Base-by-base conservation (phyloP, 2,113 vertebrate species). In the Ciconia boyciana region DNA sequence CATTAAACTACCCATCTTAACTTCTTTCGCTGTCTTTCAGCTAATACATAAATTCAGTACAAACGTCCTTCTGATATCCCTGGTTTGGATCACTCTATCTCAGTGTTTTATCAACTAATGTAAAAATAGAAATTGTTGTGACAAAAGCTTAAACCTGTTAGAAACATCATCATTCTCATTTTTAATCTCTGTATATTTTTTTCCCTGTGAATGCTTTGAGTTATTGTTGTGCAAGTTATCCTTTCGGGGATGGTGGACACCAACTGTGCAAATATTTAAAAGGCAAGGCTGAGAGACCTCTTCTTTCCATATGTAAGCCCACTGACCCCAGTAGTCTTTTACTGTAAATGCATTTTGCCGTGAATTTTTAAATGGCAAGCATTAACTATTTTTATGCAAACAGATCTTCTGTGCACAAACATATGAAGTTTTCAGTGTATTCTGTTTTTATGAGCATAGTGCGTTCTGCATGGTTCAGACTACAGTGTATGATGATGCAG, bases 101-200 rank as follows among this genome's bases (percentile, higher is more conserved):
- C 57, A 93, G 7, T 90, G 58, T 91, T 83, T 83, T 91, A 71
- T 87, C 77, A 93, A 65, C 79, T 80, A 43, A 77, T 94, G 66
- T 89, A 93, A 89, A 94, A 92, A 93, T 68, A 93, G 88, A 79
- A 77, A 58, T 49, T 90, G 83, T 94, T 97, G 80, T 83, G 89
- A 86, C 79, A 95, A 80, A 87, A 81, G 46, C 36, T 97, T 88
- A 48, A 89, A 94, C 58, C 70, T 87, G 51, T 82, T 79, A 83
- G 57, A 86, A 94, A 80, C 76, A 89, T 70, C n/a, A 43, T 68
- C n/a, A 62, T 93, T 96, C 80, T 78, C 32, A 7, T 74, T 88
- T 97, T 88, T 90, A 92, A 93, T 94, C 49, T 8, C 20, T 83
- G 19, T 62, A 11, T 68, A 26, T 88, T 72, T 95, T 90, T 89